Conservation (phyloP, 2,797 vertebrate species). For the Alauda arvensis region DNA sequence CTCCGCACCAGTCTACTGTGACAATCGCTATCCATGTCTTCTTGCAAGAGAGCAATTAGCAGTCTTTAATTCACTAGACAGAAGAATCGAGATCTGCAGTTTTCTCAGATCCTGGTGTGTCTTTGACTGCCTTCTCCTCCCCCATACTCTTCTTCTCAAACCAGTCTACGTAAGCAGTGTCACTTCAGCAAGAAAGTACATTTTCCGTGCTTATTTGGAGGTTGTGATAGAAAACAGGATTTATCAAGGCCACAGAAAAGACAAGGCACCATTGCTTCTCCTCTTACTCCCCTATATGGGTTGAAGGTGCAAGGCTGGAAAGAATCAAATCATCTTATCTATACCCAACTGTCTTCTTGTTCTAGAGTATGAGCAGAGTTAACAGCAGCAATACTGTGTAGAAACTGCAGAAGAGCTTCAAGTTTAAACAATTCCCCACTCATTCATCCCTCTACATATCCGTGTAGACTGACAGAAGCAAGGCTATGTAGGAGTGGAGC, state of each 20-base stretch:
- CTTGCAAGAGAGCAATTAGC: neutral
- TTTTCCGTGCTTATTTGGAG: neutral
- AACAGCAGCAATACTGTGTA: neutral
- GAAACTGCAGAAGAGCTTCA: neutral
- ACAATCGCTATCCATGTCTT: neutral
- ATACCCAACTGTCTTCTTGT: neutral
- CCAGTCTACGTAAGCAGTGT: neutral
- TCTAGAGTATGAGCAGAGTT: neutral
- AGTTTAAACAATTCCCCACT: neutral
- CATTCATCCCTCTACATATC: rapidly evolving
- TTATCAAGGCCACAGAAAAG: neutral
- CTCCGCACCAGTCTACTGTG: neutral
- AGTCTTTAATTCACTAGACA: neutral
- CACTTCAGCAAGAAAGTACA: neutral
- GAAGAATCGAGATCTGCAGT: neutral
- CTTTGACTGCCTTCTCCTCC: neutral
- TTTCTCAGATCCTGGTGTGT: neutral
- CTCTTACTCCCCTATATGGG: neutral
- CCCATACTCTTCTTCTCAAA: neutral
- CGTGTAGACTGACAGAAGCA: neutral
- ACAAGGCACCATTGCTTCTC: neutral
- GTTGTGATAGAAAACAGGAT: neutral
- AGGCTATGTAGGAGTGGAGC: neutral
- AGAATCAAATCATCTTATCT: neutral
- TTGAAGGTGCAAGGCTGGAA: neutral